Percentiles rank a stretch among this genome's conserved stretches.
Conservation (phyloP, 2,113 vertebrate species). For the Thalassoma bifasciatum region DNA sequence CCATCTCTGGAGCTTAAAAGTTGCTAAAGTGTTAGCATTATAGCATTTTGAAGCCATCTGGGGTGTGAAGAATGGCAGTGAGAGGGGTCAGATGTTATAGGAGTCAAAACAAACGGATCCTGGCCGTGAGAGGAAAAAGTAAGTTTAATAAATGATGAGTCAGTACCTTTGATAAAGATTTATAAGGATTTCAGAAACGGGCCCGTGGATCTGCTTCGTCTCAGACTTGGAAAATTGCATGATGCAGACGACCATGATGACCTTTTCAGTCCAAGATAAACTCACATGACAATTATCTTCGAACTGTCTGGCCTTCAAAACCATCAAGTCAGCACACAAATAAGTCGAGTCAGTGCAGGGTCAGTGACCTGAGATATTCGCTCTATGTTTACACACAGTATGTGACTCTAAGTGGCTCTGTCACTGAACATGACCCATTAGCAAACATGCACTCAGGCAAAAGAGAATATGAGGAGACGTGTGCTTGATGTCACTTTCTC, state of each 20-base stretch:
- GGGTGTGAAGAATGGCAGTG: too few relatives aligned
- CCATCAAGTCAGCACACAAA: conserved; percentile 5
- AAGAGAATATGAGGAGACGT: conserved; percentile 51
- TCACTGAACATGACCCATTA: conserved; percentile 61
- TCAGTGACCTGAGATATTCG: conserved; percentile 48
- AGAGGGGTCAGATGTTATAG: too few relatives aligned
- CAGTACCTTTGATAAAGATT: not conserved
- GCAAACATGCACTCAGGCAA: conserved; percentile 52
- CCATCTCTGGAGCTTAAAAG: too few relatives aligned
- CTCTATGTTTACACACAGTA: conserved; percentile 40
- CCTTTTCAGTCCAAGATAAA: conserved; percentile 4
- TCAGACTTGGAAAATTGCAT: not conserved
- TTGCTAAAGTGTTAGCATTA: too few relatives aligned
- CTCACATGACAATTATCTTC: conserved; percentile 7
- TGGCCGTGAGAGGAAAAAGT: too few relatives aligned
- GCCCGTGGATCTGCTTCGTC: too few relatives aligned
- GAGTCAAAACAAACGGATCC: too few relatives aligned
- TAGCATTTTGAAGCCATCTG: not conserved
- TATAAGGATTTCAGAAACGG: not conserved
- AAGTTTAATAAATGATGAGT: not conserved
- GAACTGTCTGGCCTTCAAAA: conserved; percentile 34
- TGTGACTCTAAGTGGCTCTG: conserved; percentile 46
- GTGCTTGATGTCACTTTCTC: conserved; percentile 59
- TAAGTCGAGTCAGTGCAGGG: conserved; percentile 15
- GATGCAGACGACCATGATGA: conserved; percentile 9